Conservation (phyloP, 2,113 vertebrate species). For the Grantiella picta region DNA sequence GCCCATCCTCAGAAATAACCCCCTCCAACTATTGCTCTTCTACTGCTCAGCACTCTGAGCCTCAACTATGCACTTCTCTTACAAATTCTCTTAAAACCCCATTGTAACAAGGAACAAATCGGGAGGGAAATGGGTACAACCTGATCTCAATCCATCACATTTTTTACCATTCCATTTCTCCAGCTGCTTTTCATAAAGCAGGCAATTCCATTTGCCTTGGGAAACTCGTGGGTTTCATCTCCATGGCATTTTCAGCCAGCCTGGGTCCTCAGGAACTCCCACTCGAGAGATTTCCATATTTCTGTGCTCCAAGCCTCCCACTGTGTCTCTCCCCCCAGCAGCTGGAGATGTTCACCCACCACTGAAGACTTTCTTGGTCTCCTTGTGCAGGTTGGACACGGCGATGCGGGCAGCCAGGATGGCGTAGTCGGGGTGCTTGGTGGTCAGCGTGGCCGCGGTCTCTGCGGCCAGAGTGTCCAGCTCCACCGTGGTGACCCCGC, state of each 20-base stretch:
- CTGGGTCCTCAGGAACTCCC: neutral
- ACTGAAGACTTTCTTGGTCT: slow-evolving; percentile 97
- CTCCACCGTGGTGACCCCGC: slow-evolving; percentile 91
- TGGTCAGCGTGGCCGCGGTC: slow-evolving; percentile 91
- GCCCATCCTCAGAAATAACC: neutral
- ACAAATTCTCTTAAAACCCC: neutral
- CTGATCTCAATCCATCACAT: neutral
- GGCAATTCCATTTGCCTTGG: neutral
- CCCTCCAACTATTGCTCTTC: neutral
- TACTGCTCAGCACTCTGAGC: neutral
- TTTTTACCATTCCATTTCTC: neutral
- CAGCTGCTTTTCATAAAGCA: neutral
- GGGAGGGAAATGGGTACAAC: neutral
- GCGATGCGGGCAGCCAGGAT: slow-evolving; percentile 94
- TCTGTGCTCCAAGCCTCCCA: neutral
- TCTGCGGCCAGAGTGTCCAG: slow-evolving; percentile 94
- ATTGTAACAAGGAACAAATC: neutral
- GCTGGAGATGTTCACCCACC: slow-evolving; percentile 70
- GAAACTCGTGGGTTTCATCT: neutral
- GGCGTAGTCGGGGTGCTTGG: slow-evolving; percentile 94
- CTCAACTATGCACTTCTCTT: rapidly evolving
- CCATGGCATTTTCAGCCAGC: neutral
- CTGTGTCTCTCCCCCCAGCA: neutral
- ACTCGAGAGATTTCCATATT: neutral
- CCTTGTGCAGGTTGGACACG: slow-evolving; percentile 95